A percentile compares a stretch with the other conserved stretches of the same genome.
Conservation (phyloP, 2,113 vertebrate species). For the Poeciliopsis occidentalis region DNA sequence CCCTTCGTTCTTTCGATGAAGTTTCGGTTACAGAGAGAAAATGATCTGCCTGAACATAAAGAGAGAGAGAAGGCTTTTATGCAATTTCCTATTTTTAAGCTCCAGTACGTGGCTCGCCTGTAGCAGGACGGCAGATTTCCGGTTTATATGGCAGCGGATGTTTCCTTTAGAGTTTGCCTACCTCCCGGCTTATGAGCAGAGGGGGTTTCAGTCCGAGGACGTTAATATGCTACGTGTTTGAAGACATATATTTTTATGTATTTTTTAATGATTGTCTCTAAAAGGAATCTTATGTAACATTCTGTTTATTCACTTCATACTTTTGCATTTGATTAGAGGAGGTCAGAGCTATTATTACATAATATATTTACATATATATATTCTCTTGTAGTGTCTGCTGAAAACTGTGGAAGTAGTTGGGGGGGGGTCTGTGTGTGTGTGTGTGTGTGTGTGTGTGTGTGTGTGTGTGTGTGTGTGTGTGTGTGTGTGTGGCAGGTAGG, state of each 20-base stretch:
- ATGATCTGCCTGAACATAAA: conserved; percentile 46
- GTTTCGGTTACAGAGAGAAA: background rate
- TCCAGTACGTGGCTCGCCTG: conserved; percentile 58
- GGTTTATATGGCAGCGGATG: conserved; percentile 39
- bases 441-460: conserved; percentile 33
- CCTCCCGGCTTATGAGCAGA: conserved; percentile 53
- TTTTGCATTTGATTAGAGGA: conserved; percentile 52
- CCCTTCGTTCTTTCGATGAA: conserved; percentile 1
- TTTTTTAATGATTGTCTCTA: conserved; percentile 67
- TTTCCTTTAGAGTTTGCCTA: conserved; percentile 63
- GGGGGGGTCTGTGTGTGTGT: background rate
- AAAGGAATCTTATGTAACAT: conserved; percentile 50
- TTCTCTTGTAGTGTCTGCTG: conserved; percentile 40
- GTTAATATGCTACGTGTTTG: conserved; percentile 56
- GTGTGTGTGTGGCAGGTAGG: conserved; percentile 23
- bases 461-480: conserved; percentile 31
- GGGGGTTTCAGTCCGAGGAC: conserved; percentile 36
- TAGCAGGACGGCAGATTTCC: conserved; percentile 59
- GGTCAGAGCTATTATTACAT: conserved; percentile 40
- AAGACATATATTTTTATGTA: conserved; percentile 76
- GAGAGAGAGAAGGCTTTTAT: conserved; percentile 70
- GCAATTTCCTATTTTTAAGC: conserved; percentile 74
- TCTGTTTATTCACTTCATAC: conserved; percentile 53
- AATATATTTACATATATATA: conserved; percentile 44
- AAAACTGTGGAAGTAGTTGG: conserved; percentile 41